Conservation (phyloP, 2,113 vertebrate species). For the Alaudala cheleensis region DNA sequence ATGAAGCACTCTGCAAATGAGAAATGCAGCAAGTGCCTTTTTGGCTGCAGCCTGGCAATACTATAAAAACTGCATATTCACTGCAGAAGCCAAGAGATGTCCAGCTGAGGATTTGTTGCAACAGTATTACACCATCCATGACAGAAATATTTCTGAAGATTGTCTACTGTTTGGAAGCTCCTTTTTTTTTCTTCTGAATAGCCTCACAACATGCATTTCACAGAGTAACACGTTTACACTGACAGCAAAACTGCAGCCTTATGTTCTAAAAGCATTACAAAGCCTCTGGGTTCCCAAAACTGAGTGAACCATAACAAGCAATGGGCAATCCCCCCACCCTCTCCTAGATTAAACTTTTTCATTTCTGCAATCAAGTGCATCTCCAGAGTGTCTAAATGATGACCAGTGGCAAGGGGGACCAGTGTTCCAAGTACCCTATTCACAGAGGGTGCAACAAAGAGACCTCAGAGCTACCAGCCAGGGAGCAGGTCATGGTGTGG, state of each 20-base stretch:
- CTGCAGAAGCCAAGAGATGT: not conserved
- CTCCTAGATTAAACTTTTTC: not conserved
- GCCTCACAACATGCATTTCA: not conserved
- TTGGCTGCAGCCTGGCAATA: not conserved
- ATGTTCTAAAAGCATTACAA: not conserved
- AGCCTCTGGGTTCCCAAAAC: not conserved
- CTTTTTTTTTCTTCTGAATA: not conserved
- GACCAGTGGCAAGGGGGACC: not conserved
- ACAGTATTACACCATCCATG: not conserved
- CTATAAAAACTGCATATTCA: constrained; percentile 18
- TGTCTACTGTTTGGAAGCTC: not conserved
- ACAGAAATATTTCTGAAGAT: not conserved
- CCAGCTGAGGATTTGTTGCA: not conserved
- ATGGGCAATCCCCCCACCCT: not conserved
- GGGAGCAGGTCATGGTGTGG: not conserved
- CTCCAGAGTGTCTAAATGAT: not conserved
- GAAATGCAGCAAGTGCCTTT: not conserved
- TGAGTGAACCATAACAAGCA: not conserved
- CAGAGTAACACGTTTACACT: not conserved
- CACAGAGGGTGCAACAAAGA: not conserved
- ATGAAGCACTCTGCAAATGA: not conserved
- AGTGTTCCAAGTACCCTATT: not conserved
- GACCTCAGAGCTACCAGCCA: not conserved
- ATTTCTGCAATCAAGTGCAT: not conserved
- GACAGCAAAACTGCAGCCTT: not conserved